phyloP scores from a whole-genome alignment of 2,888 invertebrate species.

The Conops quadrifasciatus region DNA sequence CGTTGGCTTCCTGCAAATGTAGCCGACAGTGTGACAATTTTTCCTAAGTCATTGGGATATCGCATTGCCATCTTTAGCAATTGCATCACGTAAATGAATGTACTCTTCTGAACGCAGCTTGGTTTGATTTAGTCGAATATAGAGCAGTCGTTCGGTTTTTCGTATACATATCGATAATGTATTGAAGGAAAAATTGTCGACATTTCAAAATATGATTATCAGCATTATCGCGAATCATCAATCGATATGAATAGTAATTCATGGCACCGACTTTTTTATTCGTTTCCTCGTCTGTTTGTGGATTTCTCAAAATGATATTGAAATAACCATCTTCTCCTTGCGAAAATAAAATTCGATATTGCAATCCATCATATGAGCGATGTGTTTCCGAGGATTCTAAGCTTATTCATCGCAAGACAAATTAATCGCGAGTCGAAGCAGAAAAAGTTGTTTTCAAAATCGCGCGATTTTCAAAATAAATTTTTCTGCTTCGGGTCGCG shows the following conservation, averaged over 20 bases:
- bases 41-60: slow-evolving; percentile 31
- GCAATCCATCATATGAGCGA: slow-evolving; percentile 2
- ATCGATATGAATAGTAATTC: slow-evolving; percentile 15
- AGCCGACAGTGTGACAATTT: slow-evolving; percentile 33
- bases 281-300: neutral
- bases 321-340: slow-evolving; percentile 5
- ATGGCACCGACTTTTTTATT: neutral
- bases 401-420: too few species aligned
- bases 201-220: too few species aligned
- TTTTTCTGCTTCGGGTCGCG: too few species aligned
- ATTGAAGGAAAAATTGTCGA: too few species aligned
- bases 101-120: slow-evolving; percentile 51
- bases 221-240: too few species aligned
- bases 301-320: slow-evolving; percentile 7
- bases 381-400: slow-evolving; percentile 1
- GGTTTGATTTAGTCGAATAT: slow-evolving; percentile 51
- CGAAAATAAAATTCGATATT: slow-evolving; percentile 10
- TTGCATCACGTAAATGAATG: slow-evolving; percentile 56
- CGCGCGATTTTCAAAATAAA: too few species aligned
- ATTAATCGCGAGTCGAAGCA: too few species aligned
- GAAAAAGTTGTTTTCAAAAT: too few species aligned
- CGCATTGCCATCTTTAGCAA: slow-evolving; percentile 41
- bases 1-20: slow-evolving; percentile 38
- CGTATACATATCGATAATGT: slow-evolving; percentile 55
- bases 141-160: slow-evolving; percentile 54